Base-by-base conservation (phyloP, 2,113 vertebrate genomes). In the Chionomys nivalis region DNA sequence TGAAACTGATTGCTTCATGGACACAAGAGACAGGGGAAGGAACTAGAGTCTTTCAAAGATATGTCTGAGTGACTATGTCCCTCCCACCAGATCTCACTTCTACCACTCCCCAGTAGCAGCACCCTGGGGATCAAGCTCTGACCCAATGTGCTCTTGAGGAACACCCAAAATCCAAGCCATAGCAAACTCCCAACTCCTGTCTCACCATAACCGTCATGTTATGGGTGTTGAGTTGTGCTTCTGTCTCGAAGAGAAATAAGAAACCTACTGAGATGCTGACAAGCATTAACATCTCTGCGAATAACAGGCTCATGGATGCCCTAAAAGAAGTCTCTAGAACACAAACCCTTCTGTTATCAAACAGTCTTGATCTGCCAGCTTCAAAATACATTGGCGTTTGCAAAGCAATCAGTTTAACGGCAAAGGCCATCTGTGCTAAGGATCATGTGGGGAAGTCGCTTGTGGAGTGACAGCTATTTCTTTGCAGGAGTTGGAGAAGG, bases 241-340 rank as follows among this genome's bases (percentile, higher is more conserved):
- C 10, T 83, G 83, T 63, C 63, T 42, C 7, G 14, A 65, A 83
- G 23, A 79, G 19, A 93, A 78, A 28, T n/a, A 70, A 87, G 91
- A 83, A 76, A 90, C 47, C 77, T 47, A 83, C 49, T 52, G n/a
- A 65, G 26, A 65, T 85, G 26, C 39, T 85, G 82, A 44, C 82
- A 85, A 26, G 4, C 26, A 33, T 72, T 75, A 90, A 70, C 21
- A 68, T 75, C 55, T 93, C 91, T 63, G 7, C 58, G 63, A 85
- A 49, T 55, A 66, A 52, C 5, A 42, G 28, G 28, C 21, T 90
- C 26, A 0, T 49, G 33, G 36, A 14, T 83, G 65, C 83, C 63
- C 93, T 94, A 31, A 16, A 92, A 75, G 76, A 78, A 94, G 70
- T 66, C 65, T 95, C 93, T 81, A 73, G 81, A 92, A 95, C 55